Evolutionary conservation across 2,888 invertebrate species (phyloP).

Genomic region (Teinopalpus imperialis): DNA sequence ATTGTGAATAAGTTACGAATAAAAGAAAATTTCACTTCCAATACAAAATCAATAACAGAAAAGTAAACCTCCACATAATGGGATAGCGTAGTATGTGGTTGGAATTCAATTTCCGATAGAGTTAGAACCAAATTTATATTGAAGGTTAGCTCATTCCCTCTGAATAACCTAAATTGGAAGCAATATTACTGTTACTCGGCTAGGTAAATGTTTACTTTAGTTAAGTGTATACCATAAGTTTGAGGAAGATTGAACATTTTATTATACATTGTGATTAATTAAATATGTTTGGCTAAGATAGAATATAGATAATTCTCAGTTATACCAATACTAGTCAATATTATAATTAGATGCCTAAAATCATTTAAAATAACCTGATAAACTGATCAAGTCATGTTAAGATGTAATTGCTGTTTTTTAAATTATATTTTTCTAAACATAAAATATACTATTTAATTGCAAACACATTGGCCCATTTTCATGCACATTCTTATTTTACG

Average conservation of each 20-base stretch:
- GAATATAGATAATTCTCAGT: no score
- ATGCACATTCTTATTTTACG: no score
- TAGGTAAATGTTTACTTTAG: conserved; percentile 16
- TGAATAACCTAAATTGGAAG: conserved; percentile 31
- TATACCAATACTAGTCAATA: no score
- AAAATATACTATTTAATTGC: no score
- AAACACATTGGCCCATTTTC: no score
- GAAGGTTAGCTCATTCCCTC: conserved; percentile 34
- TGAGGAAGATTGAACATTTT: conserved; percentile 24
- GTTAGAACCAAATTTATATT: conserved; percentile 45
- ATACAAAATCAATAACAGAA: conserved; percentile 36
- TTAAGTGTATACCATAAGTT: neutral
- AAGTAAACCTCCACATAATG: conserved; percentile 35
- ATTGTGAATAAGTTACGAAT: conserved; percentile 21
- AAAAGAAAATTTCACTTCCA: conserved; percentile 19
- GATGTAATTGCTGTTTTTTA: no score
- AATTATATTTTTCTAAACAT: no score
- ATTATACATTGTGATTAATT: no score
- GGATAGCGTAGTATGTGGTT: conserved; percentile 41
- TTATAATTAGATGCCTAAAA: no score
- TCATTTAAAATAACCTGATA: no score
- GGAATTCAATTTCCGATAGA: conserved; percentile 51
- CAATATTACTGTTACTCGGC: conserved; percentile 27
- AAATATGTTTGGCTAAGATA: no score
- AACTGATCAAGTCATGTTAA: no score